phyloP scores from a whole-genome alignment of 1,140 invertebrate genomes.

The Macrosteles quadrilineatus region DNA sequence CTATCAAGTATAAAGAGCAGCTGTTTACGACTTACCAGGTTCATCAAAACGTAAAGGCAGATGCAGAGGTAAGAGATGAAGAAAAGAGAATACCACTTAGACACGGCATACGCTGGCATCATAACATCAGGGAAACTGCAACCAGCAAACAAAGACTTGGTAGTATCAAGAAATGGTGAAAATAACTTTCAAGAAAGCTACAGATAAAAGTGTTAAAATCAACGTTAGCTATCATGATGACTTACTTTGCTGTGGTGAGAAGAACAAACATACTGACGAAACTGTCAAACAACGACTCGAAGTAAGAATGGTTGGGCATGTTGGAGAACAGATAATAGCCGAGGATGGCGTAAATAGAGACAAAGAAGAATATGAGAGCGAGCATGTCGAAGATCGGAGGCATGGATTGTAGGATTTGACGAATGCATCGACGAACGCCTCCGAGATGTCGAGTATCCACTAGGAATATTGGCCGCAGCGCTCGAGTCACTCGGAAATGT shows the following conservation, averaged over 20 bases:
- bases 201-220: too few relatives aligned
- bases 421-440: conserved; percentile 68
- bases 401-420: conserved; percentile 79
- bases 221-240: too few relatives aligned
- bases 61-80: conserved; percentile 85
- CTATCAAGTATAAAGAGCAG: too few relatives aligned
- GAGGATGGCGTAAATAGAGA: conserved; percentile 79
- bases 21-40: conserved; percentile 78
- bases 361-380: conserved; percentile 80
- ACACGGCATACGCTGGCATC: conserved; percentile 86
- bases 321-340: conserved; percentile 81
- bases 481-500: conserved; percentile 85
- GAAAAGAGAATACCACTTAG: conserved; percentile 81
- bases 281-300: conserved; percentile 74
- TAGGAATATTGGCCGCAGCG: conserved; percentile 86
- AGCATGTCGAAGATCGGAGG: conserved; percentile 91
- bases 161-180: too few relatives aligned
- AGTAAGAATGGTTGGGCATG: conserved; percentile 74
- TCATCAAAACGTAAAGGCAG: conserved; percentile 88
- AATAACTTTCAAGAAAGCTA: too few relatives aligned
- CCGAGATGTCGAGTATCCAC: conserved; percentile 85
- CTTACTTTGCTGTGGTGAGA: conserved; percentile 90
- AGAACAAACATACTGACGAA: conserved; percentile 90
- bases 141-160: too few relatives aligned
- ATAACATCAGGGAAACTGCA: conserved; percentile 89